phyloP scores from a whole-genome alignment of 2,888 invertebrate species.

The Epirrita christyi region DNA sequence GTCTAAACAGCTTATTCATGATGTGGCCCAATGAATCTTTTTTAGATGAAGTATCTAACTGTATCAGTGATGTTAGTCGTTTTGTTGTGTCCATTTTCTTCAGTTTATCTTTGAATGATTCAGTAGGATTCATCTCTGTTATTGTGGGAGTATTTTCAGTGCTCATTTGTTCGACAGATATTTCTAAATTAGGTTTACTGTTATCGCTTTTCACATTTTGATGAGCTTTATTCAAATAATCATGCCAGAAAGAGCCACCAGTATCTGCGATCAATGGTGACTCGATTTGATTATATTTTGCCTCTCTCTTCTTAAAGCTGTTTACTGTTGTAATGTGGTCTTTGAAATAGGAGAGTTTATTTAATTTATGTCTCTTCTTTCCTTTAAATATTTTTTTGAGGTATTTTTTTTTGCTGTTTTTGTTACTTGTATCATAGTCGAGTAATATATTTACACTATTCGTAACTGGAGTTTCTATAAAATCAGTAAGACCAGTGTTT shows the following conservation, averaged over 20 bases:
- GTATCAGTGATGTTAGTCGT: background rate
- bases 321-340: constrained; percentile 10
- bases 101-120: constrained; percentile 4
- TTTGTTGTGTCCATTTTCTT: constrained; percentile 3
- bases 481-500: background rate
- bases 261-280: constrained; percentile 50
- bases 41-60: background rate
- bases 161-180: constrained; percentile 11
- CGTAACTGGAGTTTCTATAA: background rate
- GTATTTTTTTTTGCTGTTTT: constrained; percentile 39
- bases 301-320: constrained; percentile 38
- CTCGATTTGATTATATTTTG: constrained; percentile 41
- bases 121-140: background rate
- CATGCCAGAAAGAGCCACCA: constrained; percentile 54
- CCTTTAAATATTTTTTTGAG: constrained; percentile 38
- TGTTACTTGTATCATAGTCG: constrained; percentile 33
- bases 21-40: constrained; percentile 35
- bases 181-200: constrained; percentile 6
- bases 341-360: constrained; percentile 27
- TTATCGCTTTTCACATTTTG: constrained; percentile 3
- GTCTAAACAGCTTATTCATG: constrained; percentile 48
- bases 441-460: background rate
- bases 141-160: constrained; percentile 8
- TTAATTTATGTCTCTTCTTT: too few relatives aligned
- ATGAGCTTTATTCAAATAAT: constrained; percentile 45